Percentiles rank a stretch among this genome's conserved stretches.
These are phyloP conservation scores for Tokudaia muenninki DNA, from an alignment of 2,797 vertebrate genomes.

Conservation along the genomic window DNA sequence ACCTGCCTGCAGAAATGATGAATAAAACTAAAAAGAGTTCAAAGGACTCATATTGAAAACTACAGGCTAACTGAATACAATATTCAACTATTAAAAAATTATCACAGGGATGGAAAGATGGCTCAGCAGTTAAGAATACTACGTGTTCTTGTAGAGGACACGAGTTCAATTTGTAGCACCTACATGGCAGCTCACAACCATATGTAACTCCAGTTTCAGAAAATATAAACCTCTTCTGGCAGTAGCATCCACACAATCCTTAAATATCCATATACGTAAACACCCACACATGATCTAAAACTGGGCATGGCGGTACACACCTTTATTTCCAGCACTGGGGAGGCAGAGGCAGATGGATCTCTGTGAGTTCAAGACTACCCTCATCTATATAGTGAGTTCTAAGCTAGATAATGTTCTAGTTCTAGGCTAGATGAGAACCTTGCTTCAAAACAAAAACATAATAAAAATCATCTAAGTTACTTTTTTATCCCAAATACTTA, in stretches of 20 bases:
- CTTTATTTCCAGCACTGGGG: neutral
- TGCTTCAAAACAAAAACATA: neutral
- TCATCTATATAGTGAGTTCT: neutral
- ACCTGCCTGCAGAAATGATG: neutral
- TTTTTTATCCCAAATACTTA: slow-evolving; percentile 49
- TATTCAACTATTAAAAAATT: slow-evolving; percentile 29
- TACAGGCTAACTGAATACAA: neutral
- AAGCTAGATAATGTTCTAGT: neutral
- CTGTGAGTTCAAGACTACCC: neutral
- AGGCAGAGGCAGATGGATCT: neutral
- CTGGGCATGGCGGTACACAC: neutral
- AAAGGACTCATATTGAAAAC: slow-evolving; percentile 31
- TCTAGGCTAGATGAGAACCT: neutral
- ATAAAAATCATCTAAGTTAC: slow-evolving; percentile 52
- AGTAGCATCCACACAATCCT: neutral
- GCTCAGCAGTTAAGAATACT: neutral
- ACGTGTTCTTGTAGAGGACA: neutral
- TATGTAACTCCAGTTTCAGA: neutral
- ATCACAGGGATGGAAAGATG: neutral
- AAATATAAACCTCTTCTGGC: neutral
- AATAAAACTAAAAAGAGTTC: slow-evolving; percentile 49
- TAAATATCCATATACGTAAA: neutral
- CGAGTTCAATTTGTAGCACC: neutral
- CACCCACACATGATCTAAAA: neutral
- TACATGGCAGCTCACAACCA: neutral